A percentile compares a stretch with the other conserved stretches of the same genome.
Conservation (phyloP, 1,140 invertebrate species). For the Drosophila navojoa region DNA sequence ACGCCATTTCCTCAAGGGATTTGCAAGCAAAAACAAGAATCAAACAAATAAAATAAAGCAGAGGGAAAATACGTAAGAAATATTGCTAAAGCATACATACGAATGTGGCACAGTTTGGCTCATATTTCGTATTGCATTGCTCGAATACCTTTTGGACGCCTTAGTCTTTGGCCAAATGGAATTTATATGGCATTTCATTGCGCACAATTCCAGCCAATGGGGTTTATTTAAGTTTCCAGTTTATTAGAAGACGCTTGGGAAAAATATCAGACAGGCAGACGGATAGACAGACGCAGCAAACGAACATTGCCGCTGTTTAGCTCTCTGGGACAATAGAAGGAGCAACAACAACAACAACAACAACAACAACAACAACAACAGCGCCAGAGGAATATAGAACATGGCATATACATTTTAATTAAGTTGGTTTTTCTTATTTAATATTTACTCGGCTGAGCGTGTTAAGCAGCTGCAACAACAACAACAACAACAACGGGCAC, state of each 20-base stretch:
- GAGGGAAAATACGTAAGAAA: conserved; percentile 50
- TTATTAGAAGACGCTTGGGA: conserved; percentile 50
- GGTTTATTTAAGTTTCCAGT: conserved; percentile 59
- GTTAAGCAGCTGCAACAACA: conserved; percentile 34
- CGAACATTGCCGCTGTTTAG: neutral
- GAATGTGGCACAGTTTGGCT: conserved; percentile 37
- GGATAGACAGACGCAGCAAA: neutral
- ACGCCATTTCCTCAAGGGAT: conserved; percentile 62
- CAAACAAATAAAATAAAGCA: neutral
- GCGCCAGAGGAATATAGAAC: conserved; percentile 17
- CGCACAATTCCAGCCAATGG: conserved; percentile 15
- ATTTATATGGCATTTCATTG: conserved; percentile 60
- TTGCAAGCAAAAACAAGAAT: conserved; percentile 5
- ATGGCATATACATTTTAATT: conserved; percentile 77
- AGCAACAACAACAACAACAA: neutral
- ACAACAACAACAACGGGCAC: conserved; percentile 26
- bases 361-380: conserved; percentile 6
- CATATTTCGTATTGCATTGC: conserved; percentile 51
- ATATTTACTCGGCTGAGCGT: conserved; percentile 64
- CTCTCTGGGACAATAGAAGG: conserved; percentile 18
- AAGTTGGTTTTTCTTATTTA: conserved; percentile 71
- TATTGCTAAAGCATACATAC: conserved; percentile 9
- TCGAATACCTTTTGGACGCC: conserved; percentile 43
- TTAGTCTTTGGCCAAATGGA: conserved; percentile 44
- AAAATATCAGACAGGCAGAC: neutral